Evolutionary conservation across 2,888 invertebrate species (phyloP).

Genomic region (Pinctada fucata): DNA sequence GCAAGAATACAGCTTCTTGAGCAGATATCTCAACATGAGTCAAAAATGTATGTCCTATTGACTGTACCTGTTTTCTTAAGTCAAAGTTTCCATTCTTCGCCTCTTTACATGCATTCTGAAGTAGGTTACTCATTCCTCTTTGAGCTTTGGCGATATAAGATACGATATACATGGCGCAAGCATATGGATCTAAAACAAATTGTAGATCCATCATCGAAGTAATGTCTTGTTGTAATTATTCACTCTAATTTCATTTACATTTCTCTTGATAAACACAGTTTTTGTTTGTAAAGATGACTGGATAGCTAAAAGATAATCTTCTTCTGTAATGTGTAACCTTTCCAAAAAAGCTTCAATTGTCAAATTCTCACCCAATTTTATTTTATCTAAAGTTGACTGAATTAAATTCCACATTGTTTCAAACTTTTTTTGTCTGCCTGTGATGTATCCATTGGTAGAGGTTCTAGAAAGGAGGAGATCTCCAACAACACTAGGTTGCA

Average conservation of each 20-base stretch:
- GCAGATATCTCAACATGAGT: slow-evolving; percentile 56
- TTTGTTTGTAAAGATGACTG: slow-evolving; percentile 25
- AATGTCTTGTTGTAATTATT: slow-evolving; percentile 38
- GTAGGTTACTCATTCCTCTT: slow-evolving; percentile 44
- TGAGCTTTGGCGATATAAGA: slow-evolving; percentile 43
- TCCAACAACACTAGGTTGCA: no score
- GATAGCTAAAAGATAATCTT: slow-evolving; percentile 33
- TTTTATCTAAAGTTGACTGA: slow-evolving; percentile 24
- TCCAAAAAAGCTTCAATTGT: slow-evolving; percentile 5
- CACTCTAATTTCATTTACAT: slow-evolving; percentile 27
- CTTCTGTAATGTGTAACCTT: slow-evolving; percentile 24
- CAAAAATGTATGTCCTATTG: slow-evolving; percentile 51
- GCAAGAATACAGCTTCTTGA: slow-evolving; percentile 32
- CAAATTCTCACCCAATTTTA: background rate
- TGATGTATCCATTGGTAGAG: background rate
- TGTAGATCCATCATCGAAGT: slow-evolving; percentile 34
- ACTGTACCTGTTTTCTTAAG: slow-evolving; percentile 33
- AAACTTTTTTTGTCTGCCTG: background rate
- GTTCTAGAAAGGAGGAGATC: no score
- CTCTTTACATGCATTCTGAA: slow-evolving; percentile 38
- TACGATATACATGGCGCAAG: slow-evolving; percentile 42
- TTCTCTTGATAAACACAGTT: slow-evolving; percentile 35
- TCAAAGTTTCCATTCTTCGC: slow-evolving; percentile 31
- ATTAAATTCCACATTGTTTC: slow-evolving; percentile 31
- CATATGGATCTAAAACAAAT: slow-evolving; percentile 34